Conservation (phyloP, 2,113 vertebrate genomes). For the Ceyx melanurus region DNA sequence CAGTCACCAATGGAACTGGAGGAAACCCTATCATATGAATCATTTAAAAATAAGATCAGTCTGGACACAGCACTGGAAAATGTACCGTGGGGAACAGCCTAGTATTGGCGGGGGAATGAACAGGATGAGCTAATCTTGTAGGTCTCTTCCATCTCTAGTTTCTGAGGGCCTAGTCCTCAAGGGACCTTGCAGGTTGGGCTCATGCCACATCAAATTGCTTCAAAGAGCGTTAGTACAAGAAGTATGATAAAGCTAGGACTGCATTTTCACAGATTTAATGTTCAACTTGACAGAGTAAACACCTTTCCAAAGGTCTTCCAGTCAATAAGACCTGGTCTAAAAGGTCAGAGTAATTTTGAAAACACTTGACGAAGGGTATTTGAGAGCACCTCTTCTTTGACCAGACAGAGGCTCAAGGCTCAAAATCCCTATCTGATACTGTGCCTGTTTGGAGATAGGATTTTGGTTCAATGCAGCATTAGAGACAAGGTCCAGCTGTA, state of each 20-base stretch:
- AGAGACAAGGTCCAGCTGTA: slow-evolving; percentile 42
- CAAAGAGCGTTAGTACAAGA: background rate
- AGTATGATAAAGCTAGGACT: background rate
- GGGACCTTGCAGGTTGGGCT: background rate
- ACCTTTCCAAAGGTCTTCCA: background rate
- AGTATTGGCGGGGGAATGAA: slow-evolving; percentile 54
- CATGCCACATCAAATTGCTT: background rate
- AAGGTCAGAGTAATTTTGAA: background rate
- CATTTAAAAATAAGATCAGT: slow-evolving; percentile 63
- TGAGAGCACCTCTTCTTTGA: background rate
- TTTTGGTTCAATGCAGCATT: background rate
- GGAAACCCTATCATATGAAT: slow-evolving; percentile 69
- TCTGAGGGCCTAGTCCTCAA: slow-evolving; percentile 54
- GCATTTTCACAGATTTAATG: background rate
- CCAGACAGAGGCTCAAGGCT: background rate
- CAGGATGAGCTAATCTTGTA: slow-evolving; percentile 64
- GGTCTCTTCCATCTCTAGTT: slow-evolving; percentile 59
- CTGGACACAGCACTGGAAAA: slow-evolving; percentile 71
- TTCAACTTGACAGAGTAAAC: background rate
- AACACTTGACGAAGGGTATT: background rate
- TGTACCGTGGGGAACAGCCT: slow-evolving; percentile 60
- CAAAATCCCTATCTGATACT: background rate
- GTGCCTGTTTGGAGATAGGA: background rate
- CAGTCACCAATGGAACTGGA: slow-evolving; percentile 57
- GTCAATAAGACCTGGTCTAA: background rate